Base-by-base conservation (phyloP, 1,140 invertebrate species). In the Lamellibrachia luymesi region DNA sequence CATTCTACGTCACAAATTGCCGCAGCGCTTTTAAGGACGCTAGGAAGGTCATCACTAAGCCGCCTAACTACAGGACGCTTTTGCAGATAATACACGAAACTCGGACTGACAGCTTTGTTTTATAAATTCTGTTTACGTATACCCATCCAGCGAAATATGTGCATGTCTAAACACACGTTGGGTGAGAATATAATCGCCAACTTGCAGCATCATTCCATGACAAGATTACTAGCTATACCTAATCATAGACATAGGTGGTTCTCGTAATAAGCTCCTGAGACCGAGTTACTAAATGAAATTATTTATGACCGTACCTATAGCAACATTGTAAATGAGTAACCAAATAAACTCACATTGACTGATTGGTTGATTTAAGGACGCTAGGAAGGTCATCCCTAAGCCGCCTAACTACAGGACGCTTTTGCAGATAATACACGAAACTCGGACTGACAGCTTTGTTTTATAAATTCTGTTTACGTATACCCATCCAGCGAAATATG, bases 1-100 rank as follows among this genome's bases (percentile, higher is more conserved):
- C 64, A 80, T 80, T 80, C 64, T 80, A 80, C 64, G 64, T 80
- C 64, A 80, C 64, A 80, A 80, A 80, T 80, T 80, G 64, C 64
- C 1, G 64, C 17, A 80, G 17, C 5, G 64, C 6, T 80, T 80
- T 80, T 80, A 80, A 80, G 64, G 64, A 80, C 13, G 25, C 7
- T 80, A 80, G 64, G 25, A 17, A 80, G 64, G 64, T 80, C 64
- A 80, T 22, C 64, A 22, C 52, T 22, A 80, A 22, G 64, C 17
- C 64, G 64, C 64, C 6, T 80, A 8, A 80, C 64, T 80, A 80
- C 25, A 22, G 64, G 64, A 80, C 64, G 25, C 64, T 80, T 80
- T 80, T 80, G 64, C 64, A 80, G 64, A 80, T 80, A 80, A 80
- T 80, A 80, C 64, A 22, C 25, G 64, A 80, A 80, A 80, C 17